Base-by-base conservation (phyloP, 2,888 invertebrate genomes). In the Drosophila paramelanica region DNA sequence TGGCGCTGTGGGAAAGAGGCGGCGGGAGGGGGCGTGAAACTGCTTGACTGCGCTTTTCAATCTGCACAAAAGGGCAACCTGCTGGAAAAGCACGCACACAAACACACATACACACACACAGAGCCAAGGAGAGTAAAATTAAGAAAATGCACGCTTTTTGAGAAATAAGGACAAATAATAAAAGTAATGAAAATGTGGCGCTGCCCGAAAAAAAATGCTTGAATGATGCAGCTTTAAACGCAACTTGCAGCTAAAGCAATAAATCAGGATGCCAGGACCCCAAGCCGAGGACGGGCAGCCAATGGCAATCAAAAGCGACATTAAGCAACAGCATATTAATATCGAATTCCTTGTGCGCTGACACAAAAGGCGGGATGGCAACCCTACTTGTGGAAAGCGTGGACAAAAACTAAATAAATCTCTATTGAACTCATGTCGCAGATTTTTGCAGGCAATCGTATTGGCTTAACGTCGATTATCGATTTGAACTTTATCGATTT, bases 31-130 rank as follows among this genome's bases (percentile, higher is more conserved):
- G 41, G 51, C 60, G 31, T 52, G 53, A 51, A 61, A 47, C 55
- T 88, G 88, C 80, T 88, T 82, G 73, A 79, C 70, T 82, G 89
- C 87, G 66, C 87, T 84, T 82, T 86, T 73, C 75, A 84, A 88
- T 84, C 85, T 76, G 60, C 58, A 73, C 79, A 61, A 73, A 67
- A 67, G 62, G 52, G 53, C 46, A 64, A 73, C 45, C 69, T 45
- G 59, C 57, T 58, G 51, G 38, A 58, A 73, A 25, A 39, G 31
- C 6, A 38, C 41, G 55, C 49, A 66, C 14, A 8, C 5, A 17
- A 17, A 17, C 17, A 41, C 10, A 42, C 2, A 11, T n/a, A n/a
- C 20, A 52, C 14, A 42, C 25, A 38, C 8, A 42, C 4, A 5
- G 41, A 14, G 41, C 11, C 10, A 45, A 52, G 11, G n/a, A 6